Conservation (phyloP, 2,113 vertebrate species). For the Sinocyclocheilus rhinocerous region DNA sequence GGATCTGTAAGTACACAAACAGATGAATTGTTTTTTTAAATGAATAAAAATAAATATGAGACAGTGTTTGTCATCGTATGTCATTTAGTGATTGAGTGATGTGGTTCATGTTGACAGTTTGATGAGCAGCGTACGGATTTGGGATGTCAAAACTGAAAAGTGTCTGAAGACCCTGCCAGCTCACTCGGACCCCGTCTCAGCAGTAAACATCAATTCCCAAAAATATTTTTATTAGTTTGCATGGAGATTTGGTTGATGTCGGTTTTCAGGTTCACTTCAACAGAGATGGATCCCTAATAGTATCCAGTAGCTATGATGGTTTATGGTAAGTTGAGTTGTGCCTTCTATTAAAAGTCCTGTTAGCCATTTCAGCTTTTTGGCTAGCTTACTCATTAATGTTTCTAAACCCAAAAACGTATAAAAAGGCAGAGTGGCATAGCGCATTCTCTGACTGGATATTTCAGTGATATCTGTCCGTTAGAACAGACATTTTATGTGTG, state of each 20-base stretch:
- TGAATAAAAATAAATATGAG: neutral
- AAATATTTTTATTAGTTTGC: neutral
- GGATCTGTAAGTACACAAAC: slow-evolving; percentile 87
- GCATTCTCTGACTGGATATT: no score
- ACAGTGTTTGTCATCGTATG: no score
- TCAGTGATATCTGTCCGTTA: no score
- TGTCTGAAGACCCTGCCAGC: slow-evolving; percentile 98
- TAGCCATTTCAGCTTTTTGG: no score
- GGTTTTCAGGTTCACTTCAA: slow-evolving; percentile 92
- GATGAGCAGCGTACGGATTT: slow-evolving; percentile 97
- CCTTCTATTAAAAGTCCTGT: no score
- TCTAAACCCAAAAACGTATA: no score
- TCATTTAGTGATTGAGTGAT: neutral
- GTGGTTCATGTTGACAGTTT: slow-evolving; percentile 75
- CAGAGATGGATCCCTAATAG: slow-evolving; percentile 95
- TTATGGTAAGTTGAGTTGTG: slow-evolving; percentile 84
- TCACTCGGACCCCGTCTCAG: slow-evolving; percentile 95
- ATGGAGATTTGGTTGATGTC: no score
- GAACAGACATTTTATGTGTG: no score
- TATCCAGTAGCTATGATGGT: slow-evolving; percentile 97
- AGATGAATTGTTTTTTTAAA: neutral
- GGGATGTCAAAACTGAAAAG: slow-evolving; percentile 98
- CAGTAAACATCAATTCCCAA: slow-evolving; percentile 77
- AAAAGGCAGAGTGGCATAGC: no score
- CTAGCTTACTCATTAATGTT: no score